Conservation (phyloP, 2,888 invertebrate genomes). For the Epicampocera succincta region DNA sequence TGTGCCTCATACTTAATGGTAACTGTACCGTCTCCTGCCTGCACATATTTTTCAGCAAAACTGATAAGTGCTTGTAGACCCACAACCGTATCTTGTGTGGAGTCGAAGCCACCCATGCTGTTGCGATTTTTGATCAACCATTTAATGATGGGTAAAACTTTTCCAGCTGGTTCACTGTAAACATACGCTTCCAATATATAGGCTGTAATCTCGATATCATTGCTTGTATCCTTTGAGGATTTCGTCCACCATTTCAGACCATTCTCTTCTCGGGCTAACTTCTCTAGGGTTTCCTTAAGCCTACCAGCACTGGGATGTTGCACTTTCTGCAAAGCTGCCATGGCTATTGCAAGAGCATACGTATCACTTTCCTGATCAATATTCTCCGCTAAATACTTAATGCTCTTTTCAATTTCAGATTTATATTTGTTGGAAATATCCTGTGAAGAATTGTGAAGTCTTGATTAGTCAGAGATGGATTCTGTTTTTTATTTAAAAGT, state of each 20-base stretch:
- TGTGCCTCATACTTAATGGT: slow-evolving; percentile 74
- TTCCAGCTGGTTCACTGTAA: slow-evolving; percentile 76
- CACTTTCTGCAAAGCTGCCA: slow-evolving; percentile 89
- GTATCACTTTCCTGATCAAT: slow-evolving; percentile 86
- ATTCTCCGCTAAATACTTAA: slow-evolving; percentile 88
- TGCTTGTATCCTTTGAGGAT: slow-evolving; percentile 83
- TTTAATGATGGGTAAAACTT: slow-evolving; percentile 84
- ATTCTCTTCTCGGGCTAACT: slow-evolving; percentile 75
- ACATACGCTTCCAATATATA: slow-evolving; percentile 90
- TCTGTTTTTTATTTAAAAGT: too few relatives aligned
- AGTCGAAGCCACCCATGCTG: slow-evolving; percentile 87
- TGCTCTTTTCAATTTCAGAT: slow-evolving; percentile 88
- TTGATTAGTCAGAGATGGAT: background rate
- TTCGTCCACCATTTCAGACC: slow-evolving; percentile 89
- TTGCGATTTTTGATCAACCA: slow-evolving; percentile 88
- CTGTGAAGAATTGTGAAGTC: slow-evolving; percentile 61
- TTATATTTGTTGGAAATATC: slow-evolving; percentile 82
- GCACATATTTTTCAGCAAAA: slow-evolving; percentile 83
- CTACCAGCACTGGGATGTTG: slow-evolving; percentile 87
- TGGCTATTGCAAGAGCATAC: slow-evolving; percentile 89
- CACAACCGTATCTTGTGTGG: slow-evolving; percentile 91
- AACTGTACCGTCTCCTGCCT: slow-evolving; percentile 80
- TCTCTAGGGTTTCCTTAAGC: slow-evolving; percentile 84
- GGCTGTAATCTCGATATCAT: slow-evolving; percentile 91
- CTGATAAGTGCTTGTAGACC: slow-evolving; percentile 87